Evolutionary conservation across 1,140 invertebrate species (phyloP).

Genomic region (Cheumatopsyche charites): DNA sequence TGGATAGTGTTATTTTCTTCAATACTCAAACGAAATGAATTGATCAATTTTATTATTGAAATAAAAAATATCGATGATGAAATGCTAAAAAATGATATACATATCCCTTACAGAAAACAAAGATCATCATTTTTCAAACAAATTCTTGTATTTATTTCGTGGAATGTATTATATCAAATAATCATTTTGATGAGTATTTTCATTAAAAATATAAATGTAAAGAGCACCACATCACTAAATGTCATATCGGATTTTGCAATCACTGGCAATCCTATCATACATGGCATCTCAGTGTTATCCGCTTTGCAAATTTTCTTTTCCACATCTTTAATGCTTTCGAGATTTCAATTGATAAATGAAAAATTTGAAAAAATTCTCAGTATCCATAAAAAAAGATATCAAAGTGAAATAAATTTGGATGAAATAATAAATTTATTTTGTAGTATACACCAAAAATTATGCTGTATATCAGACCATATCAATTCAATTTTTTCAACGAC

Average conservation of each 20-base stretch:
- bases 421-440: neutral
- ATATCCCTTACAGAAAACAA: neutral
- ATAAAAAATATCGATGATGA: neutral
- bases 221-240: neutral
- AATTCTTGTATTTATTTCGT: neutral
- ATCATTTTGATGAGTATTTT: neutral
- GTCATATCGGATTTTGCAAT: neutral
- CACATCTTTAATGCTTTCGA: neutral
- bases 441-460: neutral
- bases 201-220: neutral
- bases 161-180: neutral
- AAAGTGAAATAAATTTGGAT: neutral
- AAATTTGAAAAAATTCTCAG: neutral
- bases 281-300: neutral
- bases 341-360: slow-evolving; percentile 3
- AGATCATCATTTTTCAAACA: neutral
- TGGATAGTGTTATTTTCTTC: neutral
- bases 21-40: neutral
- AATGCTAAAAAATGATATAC: neutral
- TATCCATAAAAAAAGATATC: neutral
- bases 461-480: neutral
- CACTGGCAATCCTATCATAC: neutral
- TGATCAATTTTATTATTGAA: neutral
- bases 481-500: neutral
- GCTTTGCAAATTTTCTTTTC: neutral